Conservation (phyloP, 2,888 invertebrate species). For the Mythimna vitellina region DNA sequence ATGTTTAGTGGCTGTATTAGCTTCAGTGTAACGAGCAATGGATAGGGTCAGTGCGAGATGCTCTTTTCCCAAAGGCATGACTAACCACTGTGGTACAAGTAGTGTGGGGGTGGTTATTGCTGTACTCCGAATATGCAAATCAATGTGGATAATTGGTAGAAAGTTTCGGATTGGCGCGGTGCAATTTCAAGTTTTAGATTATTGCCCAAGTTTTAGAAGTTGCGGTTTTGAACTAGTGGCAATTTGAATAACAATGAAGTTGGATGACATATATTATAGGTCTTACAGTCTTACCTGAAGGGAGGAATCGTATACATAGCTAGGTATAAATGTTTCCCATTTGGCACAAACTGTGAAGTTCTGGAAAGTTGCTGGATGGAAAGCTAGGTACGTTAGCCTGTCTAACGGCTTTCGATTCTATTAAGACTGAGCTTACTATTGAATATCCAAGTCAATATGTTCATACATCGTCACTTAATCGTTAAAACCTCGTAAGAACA, state of each 20-base stretch:
- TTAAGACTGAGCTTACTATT: constrained; percentile 9
- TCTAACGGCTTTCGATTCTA: constrained; percentile 11
- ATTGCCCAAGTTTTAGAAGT: constrained; percentile 64
- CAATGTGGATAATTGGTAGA: constrained; percentile 65
- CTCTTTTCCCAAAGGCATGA: constrained; percentile 59
- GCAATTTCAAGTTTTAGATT: constrained; percentile 69
- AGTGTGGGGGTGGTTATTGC: constrained; percentile 49
- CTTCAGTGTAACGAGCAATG: constrained; percentile 77
- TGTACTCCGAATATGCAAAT: constrained; percentile 66
- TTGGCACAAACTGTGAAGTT: constrained; percentile 4
- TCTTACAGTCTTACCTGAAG: constrained; percentile 19
- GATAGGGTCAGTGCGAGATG: constrained; percentile 51
- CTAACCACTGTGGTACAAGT: constrained; percentile 43
- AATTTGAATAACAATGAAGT: constrained; percentile 66
- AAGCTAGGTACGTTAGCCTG: constrained; percentile 8
- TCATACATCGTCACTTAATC: too few species aligned
- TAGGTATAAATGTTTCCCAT: constrained; percentile 1
- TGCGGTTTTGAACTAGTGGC: constrained; percentile 60
- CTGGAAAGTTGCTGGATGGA: background rate
- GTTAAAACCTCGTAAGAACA: too few species aligned
- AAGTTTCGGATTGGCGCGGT: constrained; percentile 61
- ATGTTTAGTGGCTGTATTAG: constrained; percentile 74
- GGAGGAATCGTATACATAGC: background rate
- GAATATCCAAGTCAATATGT: background rate
- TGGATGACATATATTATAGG: constrained; percentile 51